Evolutionary conservation across 2,113 vertebrate genomes (phyloP).

Genomic region (Hucho hucho): DNA sequence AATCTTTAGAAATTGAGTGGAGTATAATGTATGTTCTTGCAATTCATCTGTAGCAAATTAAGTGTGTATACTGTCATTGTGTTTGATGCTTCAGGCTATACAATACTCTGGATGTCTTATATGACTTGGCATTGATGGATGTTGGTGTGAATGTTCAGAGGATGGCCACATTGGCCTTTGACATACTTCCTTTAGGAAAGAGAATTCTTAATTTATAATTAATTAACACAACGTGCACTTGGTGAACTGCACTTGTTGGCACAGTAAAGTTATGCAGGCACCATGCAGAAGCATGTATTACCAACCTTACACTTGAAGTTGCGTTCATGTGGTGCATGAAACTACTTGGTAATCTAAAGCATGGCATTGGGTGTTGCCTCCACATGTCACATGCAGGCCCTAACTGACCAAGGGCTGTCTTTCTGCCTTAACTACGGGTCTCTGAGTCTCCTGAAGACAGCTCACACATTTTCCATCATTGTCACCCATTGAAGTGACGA

Average conservation of each 20-base stretch:
- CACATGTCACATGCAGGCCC: conserved; percentile 34
- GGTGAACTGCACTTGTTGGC: neutral
- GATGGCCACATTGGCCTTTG: neutral
- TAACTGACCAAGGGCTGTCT: neutral
- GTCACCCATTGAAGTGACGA: no score
- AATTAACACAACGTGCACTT: neutral
- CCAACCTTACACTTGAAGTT: neutral
- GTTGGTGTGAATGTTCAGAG: neutral
- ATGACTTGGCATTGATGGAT: no score
- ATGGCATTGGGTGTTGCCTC: conserved; percentile 17
- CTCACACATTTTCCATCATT: neutral
- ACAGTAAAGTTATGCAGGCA: no score
- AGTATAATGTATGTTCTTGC: no score
- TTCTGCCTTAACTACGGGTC: no score
- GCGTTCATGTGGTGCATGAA: neutral
- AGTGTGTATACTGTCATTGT: no score
- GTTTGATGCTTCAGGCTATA: neutral
- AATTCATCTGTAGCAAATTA: no score
- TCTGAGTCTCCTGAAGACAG: neutral
- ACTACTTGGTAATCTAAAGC: conserved; percentile 13
- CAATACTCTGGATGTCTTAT: neutral
- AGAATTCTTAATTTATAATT: neutral
- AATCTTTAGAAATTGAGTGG: no score
- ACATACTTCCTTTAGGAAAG: neutral
- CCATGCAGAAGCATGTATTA: no score